Evolutionary conservation across 1,140 invertebrate species (phyloP).

Genomic region (Trichonephila inaurata): DNA sequence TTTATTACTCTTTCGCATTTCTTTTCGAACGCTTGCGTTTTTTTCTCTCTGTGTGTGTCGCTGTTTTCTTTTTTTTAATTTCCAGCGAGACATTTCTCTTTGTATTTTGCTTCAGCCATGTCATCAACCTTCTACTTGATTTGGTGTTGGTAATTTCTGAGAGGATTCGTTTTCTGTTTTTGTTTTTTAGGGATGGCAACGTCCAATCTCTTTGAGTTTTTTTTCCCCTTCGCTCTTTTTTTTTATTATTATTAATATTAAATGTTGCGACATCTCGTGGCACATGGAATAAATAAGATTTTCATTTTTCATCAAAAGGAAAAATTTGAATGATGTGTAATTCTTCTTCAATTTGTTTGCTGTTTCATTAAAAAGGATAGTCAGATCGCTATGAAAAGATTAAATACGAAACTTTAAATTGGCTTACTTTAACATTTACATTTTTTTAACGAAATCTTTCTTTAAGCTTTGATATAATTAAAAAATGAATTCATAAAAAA

Average conservation of each 20-base stretch:
- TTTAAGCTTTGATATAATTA: too few relatives aligned
- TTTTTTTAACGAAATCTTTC: too few relatives aligned
- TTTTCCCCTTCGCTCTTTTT: background rate
- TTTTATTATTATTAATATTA: background rate
- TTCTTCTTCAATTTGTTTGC: too few relatives aligned
- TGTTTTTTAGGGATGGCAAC: constrained; percentile 22
- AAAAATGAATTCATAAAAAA: too few relatives aligned
- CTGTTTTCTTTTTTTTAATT: background rate
- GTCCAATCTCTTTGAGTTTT: constrained; percentile 23
- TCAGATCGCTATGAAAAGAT: too few relatives aligned
- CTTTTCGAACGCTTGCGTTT: constrained; percentile 3
- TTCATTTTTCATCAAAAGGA: background rate
- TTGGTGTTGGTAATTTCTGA: constrained; percentile 51
- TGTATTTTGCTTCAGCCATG: background rate
- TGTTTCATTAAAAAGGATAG: too few relatives aligned
- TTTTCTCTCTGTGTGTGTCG: background rate
- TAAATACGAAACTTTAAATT: too few relatives aligned
- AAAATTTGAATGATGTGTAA: too few relatives aligned
- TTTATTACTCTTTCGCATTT: constrained; percentile 26
- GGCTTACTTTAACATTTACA: too few relatives aligned
- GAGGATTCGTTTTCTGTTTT: background rate
- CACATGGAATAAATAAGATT: background rate
- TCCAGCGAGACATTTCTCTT: constrained; percentile 35
- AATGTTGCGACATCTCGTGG: background rate
- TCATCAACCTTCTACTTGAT: constrained; percentile 61